A percentile compares a stretch with the other conserved stretches of the same genome.
phyloP scores from a whole-genome alignment of 2,797 vertebrate genomes.

The Amblyraja radiata region DNA sequence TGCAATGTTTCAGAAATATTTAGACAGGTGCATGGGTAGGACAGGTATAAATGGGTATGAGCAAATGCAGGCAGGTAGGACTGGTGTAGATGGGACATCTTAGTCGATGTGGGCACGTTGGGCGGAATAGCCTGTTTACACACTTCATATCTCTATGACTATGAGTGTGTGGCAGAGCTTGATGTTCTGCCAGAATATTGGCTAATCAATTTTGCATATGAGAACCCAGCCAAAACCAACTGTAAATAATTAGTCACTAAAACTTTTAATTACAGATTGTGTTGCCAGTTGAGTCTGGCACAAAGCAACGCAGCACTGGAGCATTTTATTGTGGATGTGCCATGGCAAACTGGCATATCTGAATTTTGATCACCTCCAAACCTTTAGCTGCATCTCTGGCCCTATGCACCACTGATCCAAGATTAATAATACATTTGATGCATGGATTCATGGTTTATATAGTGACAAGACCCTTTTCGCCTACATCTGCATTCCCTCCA shows the following conservation, averaged over 20 bases:
- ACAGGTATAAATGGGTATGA: too few species aligned
- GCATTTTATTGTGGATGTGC: neutral
- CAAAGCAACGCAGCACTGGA: neutral
- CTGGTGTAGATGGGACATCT: too few species aligned
- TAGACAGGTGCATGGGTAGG: too few species aligned
- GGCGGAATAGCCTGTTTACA: too few species aligned
- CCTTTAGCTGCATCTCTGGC: neutral
- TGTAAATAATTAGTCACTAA: neutral
- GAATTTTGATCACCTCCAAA: neutral
- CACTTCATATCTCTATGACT: too few species aligned
- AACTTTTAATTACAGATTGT: neutral
- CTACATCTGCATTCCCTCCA: neutral
- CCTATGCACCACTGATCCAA: neutral
- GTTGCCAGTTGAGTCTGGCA: neutral
- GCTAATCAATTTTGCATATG: neutral
- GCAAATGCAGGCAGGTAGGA: too few species aligned
- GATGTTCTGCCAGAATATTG: neutral
- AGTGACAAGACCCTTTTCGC: neutral
- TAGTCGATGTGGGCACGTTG: too few species aligned
- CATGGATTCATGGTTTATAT: neutral
- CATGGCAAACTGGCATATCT: neutral
- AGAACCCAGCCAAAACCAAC: neutral
- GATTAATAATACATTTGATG: neutral
- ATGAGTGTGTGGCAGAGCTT: neutral
- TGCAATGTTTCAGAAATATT: too few species aligned